Evolutionary conservation across 2,888 invertebrate genomes (phyloP).

Genomic region (Agonopterix arenella): DNA sequence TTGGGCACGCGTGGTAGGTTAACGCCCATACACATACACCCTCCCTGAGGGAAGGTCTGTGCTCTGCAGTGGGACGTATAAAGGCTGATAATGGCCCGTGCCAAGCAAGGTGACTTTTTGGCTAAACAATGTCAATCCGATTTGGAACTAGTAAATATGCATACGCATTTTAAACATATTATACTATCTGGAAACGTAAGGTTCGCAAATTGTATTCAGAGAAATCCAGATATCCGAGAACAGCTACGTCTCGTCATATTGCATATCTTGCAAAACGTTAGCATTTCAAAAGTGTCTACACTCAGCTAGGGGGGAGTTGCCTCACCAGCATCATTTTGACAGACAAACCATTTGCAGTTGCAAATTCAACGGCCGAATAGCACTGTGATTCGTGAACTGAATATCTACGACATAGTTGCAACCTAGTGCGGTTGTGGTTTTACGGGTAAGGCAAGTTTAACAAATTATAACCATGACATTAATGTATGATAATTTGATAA

Average conservation of each 20-base stretch:
- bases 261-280: slow-evolving; percentile 28
- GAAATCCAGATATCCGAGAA: no score
- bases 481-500: slow-evolving; percentile 13
- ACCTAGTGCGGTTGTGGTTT: slow-evolving; percentile 11
- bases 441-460: neutral
- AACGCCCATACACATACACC: no score
- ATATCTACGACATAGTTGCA: slow-evolving; percentile 47
- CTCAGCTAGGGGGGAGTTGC: slow-evolving; percentile 29
- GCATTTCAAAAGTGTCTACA: slow-evolving; percentile 34
- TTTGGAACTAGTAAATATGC: no score
- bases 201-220: no score
- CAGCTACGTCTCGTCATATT: neutral
- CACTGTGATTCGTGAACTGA: slow-evolving; percentile 41
- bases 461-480: slow-evolving; percentile 30
- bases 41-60: no score
- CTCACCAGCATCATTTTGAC: slow-evolving; percentile 32
- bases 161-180: no score
- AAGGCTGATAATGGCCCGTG: no score
- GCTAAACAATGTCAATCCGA: no score
- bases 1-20: no score
- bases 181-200: no score
- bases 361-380: slow-evolving; percentile 47
- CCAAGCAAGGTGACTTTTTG: no score
- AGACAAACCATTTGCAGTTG: slow-evolving; percentile 26
- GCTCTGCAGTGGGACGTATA: no score